Base-by-base conservation (phyloP, 1,140 invertebrate species). In the Papilio dardanus region DNA sequence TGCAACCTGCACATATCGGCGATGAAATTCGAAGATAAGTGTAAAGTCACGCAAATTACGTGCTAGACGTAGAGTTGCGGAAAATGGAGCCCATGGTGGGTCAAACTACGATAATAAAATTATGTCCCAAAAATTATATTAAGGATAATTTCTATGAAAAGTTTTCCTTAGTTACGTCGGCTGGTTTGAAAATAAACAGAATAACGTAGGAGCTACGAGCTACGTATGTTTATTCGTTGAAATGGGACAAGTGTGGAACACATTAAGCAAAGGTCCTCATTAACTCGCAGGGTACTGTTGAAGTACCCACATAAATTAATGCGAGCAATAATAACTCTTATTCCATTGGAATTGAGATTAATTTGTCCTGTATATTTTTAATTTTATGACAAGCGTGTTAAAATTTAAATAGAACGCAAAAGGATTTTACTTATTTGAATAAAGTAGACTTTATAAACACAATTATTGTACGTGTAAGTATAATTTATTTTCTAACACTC, bases 241-340 rank as follows among this genome's bases (percentile, higher is more conserved):
- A 62, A 62, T 62, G 54, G 54, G 54, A 50, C 46, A 50, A 50
- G 46, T 50, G 46, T 50, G 46, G 46, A 50, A 50, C 46, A 50
- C 19, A 50, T 50, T 50, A 50, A 50, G 46, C 46, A 50, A 50
- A 50, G 46, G 46, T 50, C 46, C 46, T 50, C 46, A 50, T 50
- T 50, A 62, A 30, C 54, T 28, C 54, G 24, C 30, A 28, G 54
- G 54, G 54, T 28, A 62, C 54, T 62, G 54, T 14, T 62, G 54
- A 62, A 5, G 54, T 62, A 28, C 21, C 24, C 24, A 30, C 24
- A 62, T 28, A 62, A 30, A 62, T 28, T 28, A 12, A 30, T 30
- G 24, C 24, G 21, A 4, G 24, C 54, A 62, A 62, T 62, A 62
- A 30, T 30, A 62, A 28, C 21, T 62, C 54, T 62, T 10, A 62